Evolutionary conservation across 2,888 invertebrate genomes (phyloP).

Genomic region (Leucania comma): DNA sequence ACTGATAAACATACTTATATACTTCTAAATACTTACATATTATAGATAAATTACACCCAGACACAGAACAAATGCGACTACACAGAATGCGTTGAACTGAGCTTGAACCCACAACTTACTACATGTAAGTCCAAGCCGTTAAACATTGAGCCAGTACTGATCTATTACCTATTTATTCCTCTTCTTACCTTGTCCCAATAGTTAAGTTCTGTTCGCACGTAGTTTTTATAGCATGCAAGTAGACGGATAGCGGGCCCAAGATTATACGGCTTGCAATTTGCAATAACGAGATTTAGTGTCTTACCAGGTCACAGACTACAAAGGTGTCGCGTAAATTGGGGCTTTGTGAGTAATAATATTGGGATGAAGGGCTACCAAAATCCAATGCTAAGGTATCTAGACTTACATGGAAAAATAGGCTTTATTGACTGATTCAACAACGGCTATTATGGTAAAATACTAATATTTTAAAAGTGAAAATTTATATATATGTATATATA

Average conservation of each 20-base stretch:
- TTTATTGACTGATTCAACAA: not conserved
- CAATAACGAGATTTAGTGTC: conserved; percentile 27
- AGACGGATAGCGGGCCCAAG: not conserved
- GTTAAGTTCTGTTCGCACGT: not conserved
- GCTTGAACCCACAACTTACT: too few species aligned
- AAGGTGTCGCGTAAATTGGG: conserved; percentile 5
- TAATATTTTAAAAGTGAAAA: not conserved
- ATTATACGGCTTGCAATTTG: conserved; percentile 27
- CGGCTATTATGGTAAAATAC: not conserved
- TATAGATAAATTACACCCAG: too few species aligned
- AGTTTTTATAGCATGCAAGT: not conserved
- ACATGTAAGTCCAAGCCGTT: too few species aligned
- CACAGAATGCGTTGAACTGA: too few species aligned
- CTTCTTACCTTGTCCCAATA: not conserved
- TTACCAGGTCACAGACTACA: not conserved
- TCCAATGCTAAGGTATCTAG: not conserved
- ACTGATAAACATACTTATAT: too few species aligned
- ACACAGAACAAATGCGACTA: too few species aligned
- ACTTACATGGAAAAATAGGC: not conserved
- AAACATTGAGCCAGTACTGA: not conserved
- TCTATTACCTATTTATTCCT: not conserved
- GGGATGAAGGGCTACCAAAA: not conserved
- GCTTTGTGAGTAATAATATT: conserved; percentile 16
- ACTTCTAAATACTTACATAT: too few species aligned
- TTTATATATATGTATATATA: not conserved